Evolutionary conservation across 2,797 vertebrate species (phyloP), one percentile per base, ranked within the genome.

Genomic region (Chanos chanos): DNA sequence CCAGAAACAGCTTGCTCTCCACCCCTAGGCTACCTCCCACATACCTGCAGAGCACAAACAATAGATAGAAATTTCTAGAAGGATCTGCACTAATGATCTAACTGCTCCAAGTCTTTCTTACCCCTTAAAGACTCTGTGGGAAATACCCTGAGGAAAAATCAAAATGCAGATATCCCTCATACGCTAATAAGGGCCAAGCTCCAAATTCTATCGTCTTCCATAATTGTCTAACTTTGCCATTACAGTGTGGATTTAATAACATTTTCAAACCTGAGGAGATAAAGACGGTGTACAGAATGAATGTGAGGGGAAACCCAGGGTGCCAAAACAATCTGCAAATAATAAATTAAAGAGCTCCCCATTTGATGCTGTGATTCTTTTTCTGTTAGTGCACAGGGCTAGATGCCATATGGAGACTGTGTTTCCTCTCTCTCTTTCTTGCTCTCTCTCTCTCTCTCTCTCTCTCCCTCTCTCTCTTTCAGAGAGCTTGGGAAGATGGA

Each of bases 271-370:
- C 74, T 79, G 18, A 36, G 76, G 78, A 74, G 66, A 34, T 60
- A 70, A 49, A 73, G 64, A 19, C 50, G 68, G 65, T 72, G 61
- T 40, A 65, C 71, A 79, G 77, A 40, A 72, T 48, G 55, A 55
- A 53, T 28, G 59, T 47, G 64, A 21, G 51, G 53, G 64, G 74
- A 82, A 53, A 54, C 59, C 65, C 56, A 81, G 75, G 73, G 60
- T 69, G 71, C 10, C 65, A 61, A 3, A 60, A 66, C 73, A 78
- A 78, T 77, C 69, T 69, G 64, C 57, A 78, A 63, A 66, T 76
- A 75, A 82, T 75, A 80, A 72, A 75, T 81, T 83, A 89, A 83
- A 78, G 78, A 88, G 79, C 78, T 82, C 76, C 49, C 66, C 63
- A 71, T 79, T 73, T 81, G 86, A 83, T 79, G 79, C 50, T 39